phyloP scores from a whole-genome alignment of 2,888 invertebrate genomes.

The Nomada fabriciana region DNA sequence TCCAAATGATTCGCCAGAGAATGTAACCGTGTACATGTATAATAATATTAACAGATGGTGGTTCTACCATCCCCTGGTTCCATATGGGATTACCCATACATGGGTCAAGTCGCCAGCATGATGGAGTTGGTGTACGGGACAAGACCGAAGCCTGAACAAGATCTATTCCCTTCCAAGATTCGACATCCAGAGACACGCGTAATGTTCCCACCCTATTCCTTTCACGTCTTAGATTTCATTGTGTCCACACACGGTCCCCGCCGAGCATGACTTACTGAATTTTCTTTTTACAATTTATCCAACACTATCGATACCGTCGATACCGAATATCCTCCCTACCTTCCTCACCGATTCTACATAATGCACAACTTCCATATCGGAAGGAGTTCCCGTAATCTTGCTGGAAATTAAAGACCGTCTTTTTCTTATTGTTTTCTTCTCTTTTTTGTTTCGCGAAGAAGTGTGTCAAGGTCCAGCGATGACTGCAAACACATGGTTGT shows the following conservation, averaged over 20 bases:
- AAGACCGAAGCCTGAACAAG: conserved; percentile 62
- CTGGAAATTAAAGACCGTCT: too few relatives aligned
- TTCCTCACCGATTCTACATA: too few relatives aligned
- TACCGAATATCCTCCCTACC: neutral
- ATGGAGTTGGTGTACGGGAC: conserved; percentile 64
- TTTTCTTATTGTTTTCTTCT: neutral
- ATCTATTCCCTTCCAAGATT: conserved; percentile 67
- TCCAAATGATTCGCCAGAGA: too few relatives aligned
- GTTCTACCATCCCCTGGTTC: conserved; percentile 67
- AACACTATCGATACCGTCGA: too few relatives aligned
- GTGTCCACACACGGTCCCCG: too few relatives aligned
- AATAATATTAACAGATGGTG: conserved; percentile 65
- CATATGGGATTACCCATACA: conserved; percentile 72
- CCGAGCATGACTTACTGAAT: too few relatives aligned
- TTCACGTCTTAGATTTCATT: conserved; percentile 44
- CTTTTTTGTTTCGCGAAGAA: neutral
- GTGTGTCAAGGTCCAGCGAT: neutral
- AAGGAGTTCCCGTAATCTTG: too few relatives aligned
- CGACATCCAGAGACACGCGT: conserved; percentile 66
- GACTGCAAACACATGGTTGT: neutral
- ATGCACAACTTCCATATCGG: too few relatives aligned
- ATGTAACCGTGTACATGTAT: too few relatives aligned
- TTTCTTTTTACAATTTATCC: too few relatives aligned
- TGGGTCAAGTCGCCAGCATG: conserved; percentile 63
- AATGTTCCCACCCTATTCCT: conserved; percentile 49